phyloP scores from a whole-genome alignment of 1,140 invertebrate genomes.

The Calycopis cecrops region DNA sequence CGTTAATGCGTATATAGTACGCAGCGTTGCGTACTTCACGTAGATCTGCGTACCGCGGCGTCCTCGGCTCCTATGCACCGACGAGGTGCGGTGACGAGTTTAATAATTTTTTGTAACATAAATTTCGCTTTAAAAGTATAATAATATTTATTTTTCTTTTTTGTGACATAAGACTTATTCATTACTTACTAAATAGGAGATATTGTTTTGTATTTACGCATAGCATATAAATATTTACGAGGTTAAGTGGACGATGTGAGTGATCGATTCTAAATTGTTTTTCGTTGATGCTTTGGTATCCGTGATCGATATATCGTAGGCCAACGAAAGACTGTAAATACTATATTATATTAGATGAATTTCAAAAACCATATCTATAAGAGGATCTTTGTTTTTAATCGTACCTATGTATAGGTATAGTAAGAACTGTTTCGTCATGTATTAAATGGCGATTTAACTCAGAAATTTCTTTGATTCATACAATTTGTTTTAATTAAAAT shows the following conservation, averaged over 20 bases:
- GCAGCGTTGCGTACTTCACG: neutral
- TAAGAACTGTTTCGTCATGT: no score
- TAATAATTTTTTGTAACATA: slow-evolving; percentile 54
- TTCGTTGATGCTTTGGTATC: slow-evolving; percentile 14
- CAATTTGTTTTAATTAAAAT: no score
- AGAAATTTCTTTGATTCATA: no score
- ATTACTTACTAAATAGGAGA: slow-evolving; percentile 39
- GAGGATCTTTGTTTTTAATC: neutral
- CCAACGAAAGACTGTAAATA: slow-evolving; percentile 16
- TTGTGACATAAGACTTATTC: slow-evolving; percentile 47
- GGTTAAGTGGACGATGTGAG: slow-evolving; percentile 19
- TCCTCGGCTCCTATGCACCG: slow-evolving; percentile 21
- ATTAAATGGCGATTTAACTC: no score
- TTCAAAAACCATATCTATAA: slow-evolving; percentile 20
- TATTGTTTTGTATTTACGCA: slow-evolving; percentile 43
- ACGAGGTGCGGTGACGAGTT: slow-evolving; percentile 25
- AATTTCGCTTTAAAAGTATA: slow-evolving; percentile 65
- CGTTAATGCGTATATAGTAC: neutral
- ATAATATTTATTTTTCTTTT: slow-evolving; percentile 61
- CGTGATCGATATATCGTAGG: slow-evolving; percentile 13
- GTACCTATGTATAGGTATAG: neutral
- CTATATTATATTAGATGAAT: slow-evolving; percentile 20
- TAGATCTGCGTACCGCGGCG: neutral
- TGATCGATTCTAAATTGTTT: slow-evolving; percentile 8
- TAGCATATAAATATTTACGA: slow-evolving; percentile 42